phyloP scores from a whole-genome alignment of 2,113 vertebrate species.

The Rostratula benghalensis region DNA sequence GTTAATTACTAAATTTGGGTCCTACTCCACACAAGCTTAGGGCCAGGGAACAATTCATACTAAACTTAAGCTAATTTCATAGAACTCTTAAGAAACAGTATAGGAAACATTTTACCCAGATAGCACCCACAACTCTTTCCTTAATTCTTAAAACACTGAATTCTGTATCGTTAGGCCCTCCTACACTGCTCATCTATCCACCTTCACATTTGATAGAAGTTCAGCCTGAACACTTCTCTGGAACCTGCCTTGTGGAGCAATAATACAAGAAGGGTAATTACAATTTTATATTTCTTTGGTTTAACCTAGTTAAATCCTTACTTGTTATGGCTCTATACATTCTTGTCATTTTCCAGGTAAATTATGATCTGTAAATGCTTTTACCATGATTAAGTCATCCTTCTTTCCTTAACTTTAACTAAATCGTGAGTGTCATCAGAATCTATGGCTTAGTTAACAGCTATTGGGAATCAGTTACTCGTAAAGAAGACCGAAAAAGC shows the following conservation, averaged over 20 bases:
- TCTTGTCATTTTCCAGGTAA: neutral
- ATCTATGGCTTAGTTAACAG: neutral
- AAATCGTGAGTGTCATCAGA: neutral
- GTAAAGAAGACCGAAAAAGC: neutral
- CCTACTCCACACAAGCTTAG: neutral
- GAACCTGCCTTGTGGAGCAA: neutral
- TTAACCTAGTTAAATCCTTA: neutral
- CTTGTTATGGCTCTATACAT: neutral
- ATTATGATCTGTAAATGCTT: neutral
- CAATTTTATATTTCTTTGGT: neutral
- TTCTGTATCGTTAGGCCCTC: neutral
- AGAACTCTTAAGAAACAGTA: neutral
- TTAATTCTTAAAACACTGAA: neutral
- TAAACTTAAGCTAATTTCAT: neutral
- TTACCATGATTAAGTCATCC: neutral
- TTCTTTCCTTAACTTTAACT: neutral
- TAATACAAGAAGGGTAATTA: neutral
- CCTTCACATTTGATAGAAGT: neutral
- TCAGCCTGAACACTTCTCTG: neutral
- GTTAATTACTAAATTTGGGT: neutral
- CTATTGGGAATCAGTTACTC: neutral
- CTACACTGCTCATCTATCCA: neutral
- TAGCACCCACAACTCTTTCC: neutral
- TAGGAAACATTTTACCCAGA: neutral
- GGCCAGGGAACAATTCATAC: neutral